These are phyloP conservation scores for Myzus persicae DNA, from an alignment of 1,140 invertebrate species.

Conservation along the genomic window DNA sequence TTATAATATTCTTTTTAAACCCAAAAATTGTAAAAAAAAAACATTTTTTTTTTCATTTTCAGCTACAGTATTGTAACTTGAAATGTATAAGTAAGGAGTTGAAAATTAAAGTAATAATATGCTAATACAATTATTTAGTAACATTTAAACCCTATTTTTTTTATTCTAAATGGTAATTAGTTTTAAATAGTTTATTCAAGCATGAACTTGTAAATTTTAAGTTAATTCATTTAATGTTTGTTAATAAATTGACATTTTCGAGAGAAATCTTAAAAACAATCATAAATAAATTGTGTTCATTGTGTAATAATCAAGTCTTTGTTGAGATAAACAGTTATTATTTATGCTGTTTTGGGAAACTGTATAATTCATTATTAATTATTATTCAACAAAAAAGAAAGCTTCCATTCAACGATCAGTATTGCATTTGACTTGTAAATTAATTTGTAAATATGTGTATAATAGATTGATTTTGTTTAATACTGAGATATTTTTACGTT, in stretches of 20 bases:
- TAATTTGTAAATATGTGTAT: not conserved
- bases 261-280: slow-evolving; percentile 24
- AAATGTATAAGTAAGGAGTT: too few species aligned
- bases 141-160: not conserved
- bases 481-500: not conserved
- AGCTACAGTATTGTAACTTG: too few species aligned
- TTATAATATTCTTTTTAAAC: not conserved
- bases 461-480: not conserved
- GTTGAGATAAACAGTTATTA: not conserved
- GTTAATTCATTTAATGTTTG: slow-evolving; percentile 25
- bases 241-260: not conserved
- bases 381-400: slow-evolving; percentile 37
- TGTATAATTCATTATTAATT: slow-evolving; percentile 29
- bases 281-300: not conserved
- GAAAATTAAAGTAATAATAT: not conserved
- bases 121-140: not conserved
- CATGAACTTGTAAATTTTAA: not conserved
- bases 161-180: not conserved
- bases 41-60: not conserved
- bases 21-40: not conserved
- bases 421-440: slow-evolving; percentile 41
- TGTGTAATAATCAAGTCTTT: slow-evolving; percentile 30
- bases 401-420: not conserved
- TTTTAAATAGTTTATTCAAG: not conserved
- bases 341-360: slow-evolving; percentile 6